Conservation (phyloP, 2,113 vertebrate species). For the Pitta sordida region DNA sequence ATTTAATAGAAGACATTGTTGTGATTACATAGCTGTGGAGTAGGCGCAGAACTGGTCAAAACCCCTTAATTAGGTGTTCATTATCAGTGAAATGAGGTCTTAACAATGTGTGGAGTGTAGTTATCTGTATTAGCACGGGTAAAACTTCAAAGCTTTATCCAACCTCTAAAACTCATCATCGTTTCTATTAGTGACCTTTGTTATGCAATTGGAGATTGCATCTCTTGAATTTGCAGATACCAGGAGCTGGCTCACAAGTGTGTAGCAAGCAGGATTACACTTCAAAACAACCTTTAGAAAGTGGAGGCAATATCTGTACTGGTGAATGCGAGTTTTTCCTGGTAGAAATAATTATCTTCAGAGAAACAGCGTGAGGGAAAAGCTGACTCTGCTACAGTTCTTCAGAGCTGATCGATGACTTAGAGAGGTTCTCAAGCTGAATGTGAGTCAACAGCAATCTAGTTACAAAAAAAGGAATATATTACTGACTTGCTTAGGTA, state of each 20-base stretch:
- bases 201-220: background rate
- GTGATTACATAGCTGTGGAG: background rate
- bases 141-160: background rate
- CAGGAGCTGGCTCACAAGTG: background rate
- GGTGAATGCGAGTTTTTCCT: background rate
- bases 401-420: background rate
- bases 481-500: background rate
- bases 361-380: background rate
- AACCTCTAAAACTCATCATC: background rate
- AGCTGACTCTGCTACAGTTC: background rate
- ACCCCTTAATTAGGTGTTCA: background rate
- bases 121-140: background rate
- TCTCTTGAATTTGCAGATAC: background rate
- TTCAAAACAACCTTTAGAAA: background rate
- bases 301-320: background rate
- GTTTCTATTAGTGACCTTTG: background rate
- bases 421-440: background rate
- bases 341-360: background rate
- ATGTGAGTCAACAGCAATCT: background rate
- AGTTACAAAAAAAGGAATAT: background rate
- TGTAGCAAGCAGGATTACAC: background rate
- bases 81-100: background rate
- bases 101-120: background rate
- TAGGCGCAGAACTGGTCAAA: background rate
- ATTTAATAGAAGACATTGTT: background rate